These are phyloP conservation scores for Puma concolor DNA, from an alignment of 2,113 vertebrate genomes.

Conservation along the genomic window DNA sequence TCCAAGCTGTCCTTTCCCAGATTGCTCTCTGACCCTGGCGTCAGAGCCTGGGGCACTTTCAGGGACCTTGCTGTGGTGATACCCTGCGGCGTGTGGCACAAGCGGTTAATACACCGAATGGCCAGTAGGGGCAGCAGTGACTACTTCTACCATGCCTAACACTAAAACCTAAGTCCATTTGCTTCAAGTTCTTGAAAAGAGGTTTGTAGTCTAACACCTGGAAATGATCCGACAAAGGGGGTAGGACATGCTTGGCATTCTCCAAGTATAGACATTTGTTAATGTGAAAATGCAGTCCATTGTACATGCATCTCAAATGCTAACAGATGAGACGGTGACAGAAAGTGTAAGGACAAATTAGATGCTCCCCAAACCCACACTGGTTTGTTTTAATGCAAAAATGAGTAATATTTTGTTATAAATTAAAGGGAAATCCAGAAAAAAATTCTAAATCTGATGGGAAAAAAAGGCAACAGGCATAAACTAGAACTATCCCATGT, in stretches of 20 bases:
- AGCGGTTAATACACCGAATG: neutral
- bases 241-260: neutral
- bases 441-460: neutral
- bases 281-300: neutral
- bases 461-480: neutral
- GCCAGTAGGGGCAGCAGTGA: neutral
- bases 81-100: rapidly evolving
- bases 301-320: neutral
- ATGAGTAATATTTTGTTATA: neutral
- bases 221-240: neutral
- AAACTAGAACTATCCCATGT: neutral
- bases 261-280: neutral
- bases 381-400: neutral
- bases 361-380: neutral
- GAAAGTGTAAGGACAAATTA: neutral
- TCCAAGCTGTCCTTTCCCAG: neutral
- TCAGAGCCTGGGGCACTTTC: neutral
- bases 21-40: neutral
- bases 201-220: neutral
- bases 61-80: neutral
- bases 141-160: neutral
- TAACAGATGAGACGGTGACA: neutral
- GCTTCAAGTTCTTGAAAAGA: neutral
- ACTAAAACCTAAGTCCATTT: neutral
- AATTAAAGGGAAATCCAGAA: neutral